Base-by-base conservation (phyloP, 2,797 vertebrate species). In the Enteromius mattozi region DNA sequence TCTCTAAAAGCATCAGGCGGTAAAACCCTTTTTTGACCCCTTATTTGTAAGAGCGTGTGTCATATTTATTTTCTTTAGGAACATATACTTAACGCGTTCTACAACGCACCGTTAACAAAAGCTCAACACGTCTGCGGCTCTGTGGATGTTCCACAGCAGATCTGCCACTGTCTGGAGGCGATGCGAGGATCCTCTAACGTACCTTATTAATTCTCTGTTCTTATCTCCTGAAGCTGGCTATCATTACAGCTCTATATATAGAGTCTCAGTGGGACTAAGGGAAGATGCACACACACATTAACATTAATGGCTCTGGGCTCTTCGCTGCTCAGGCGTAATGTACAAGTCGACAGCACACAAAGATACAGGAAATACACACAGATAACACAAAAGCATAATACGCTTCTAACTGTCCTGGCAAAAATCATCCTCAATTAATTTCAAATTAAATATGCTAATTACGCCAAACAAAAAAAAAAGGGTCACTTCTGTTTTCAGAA, bases 191-290 rank as follows among this genome's bases (percentile, higher is more conserved):
- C 93, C 92, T 95, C 93, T 93, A 91, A 90, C 87, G 88, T 91
- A 92, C 89, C 93, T 95, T 95, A 95, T 95, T 95, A 94, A 94
- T 94, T 94, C 93, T 92, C 91, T 89, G 61, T 91, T 92, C 91
- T 94, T 93, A 93, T 95, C 92, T 95, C 94, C 93, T 93, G 88
- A 88, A 93, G 94, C 93, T 91, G 93, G 92, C 92, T 94, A 95
- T 95, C 93, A 95, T 94, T 95, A 93, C 92, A 93, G 89, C 87
- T 91, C 95, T 96, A 96, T 95, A 95, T 95, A 95, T 95, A 96
- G 94, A 92, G 90, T n/a, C 90, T 88, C 88, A 51, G 86, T 79
- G 94, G 94, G 94, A 94, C 94, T 93, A 92, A 90, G 86, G 89
- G 91, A 91, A 90, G 92, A 95, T 93, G 93, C 92, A 93, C 94